phyloP scores from a whole-genome alignment of 2,797 vertebrate species.

The Kryptolebias ocellatus region DNA sequence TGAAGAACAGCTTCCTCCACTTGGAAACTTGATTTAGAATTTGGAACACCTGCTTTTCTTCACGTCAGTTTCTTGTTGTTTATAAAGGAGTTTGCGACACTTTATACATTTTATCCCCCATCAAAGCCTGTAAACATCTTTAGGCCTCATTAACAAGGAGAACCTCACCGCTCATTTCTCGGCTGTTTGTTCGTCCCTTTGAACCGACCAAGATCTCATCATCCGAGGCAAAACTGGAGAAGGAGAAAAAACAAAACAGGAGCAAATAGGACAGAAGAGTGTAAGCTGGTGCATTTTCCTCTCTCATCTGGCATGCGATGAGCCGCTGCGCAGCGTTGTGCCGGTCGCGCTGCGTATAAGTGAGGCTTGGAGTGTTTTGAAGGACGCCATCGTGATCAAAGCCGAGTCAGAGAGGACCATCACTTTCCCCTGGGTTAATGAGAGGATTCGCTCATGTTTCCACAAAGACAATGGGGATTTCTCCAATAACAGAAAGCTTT shows the following conservation, averaged over 20 bases:
- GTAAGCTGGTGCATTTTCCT: slow-evolving; percentile 27
- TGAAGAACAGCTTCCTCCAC: slow-evolving; percentile 9
- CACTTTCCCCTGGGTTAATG: slow-evolving; percentile 27
- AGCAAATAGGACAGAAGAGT: not conserved
- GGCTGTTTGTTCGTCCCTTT: slow-evolving; percentile 17
- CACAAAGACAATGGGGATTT: slow-evolving; percentile 27
- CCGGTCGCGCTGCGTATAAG: slow-evolving; percentile 19
- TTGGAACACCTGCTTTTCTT: slow-evolving; percentile 6
- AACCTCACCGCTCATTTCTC: slow-evolving; percentile 19
- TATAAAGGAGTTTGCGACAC: slow-evolving; percentile 6
- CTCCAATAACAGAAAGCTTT: slow-evolving; percentile 25
- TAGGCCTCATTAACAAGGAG: slow-evolving; percentile 25
- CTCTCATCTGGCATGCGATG: slow-evolving; percentile 18
- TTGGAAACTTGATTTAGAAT: slow-evolving; percentile 25
- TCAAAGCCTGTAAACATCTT: slow-evolving; percentile 38
- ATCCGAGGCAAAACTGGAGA: slow-evolving; percentile 9
- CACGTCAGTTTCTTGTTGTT: slow-evolving; percentile 18
- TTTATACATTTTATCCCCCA: slow-evolving; percentile 24
- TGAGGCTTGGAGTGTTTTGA: slow-evolving; percentile 19
- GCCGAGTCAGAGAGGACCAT: slow-evolving; percentile 19
- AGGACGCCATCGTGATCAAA: slow-evolving; percentile 40
- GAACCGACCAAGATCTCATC: slow-evolving; percentile 8
- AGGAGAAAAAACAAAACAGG: not conserved
- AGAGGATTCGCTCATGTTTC: slow-evolving; percentile 18
- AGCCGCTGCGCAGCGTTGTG: slow-evolving; percentile 19